A percentile compares a stretch with the other conserved stretches of the same genome.
phyloP scores from a whole-genome alignment of 2,797 vertebrate genomes.

The Myotis planiceps region DNA sequence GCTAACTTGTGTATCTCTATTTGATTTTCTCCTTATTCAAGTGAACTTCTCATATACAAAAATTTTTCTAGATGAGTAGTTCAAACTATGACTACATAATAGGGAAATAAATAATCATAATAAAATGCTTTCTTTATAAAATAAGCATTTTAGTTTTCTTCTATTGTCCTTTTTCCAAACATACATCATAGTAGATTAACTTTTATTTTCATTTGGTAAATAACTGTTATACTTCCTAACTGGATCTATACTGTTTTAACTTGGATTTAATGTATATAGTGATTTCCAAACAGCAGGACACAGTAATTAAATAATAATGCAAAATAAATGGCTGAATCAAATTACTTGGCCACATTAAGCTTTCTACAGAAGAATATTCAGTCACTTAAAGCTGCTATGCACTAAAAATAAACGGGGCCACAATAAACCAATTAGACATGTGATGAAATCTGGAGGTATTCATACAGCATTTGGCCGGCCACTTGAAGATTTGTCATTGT shows the following conservation, averaged over 20 bases:
- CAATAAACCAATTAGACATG: slow-evolving; percentile 26
- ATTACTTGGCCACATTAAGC: slow-evolving; percentile 24
- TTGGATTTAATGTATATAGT: background rate
- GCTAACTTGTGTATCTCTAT: background rate
- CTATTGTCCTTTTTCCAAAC: slow-evolving; percentile 18
- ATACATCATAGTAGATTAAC: background rate
- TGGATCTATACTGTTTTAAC: background rate
- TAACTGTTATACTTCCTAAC: slow-evolving; percentile 11
- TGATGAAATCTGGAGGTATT: slow-evolving; percentile 23
- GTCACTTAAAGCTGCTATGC: slow-evolving; percentile 18
- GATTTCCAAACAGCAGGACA: slow-evolving; percentile 18
- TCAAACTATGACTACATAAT: background rate
- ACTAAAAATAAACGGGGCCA: slow-evolving; percentile 31
- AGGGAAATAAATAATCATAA: slow-evolving; percentile 19
- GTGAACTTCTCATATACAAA: slow-evolving; percentile 37
- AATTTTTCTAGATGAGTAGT: slow-evolving; percentile 1
- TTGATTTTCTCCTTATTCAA: slow-evolving; percentile 18
- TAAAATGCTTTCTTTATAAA: slow-evolving; percentile 29
- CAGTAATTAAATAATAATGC: slow-evolving; percentile 51
- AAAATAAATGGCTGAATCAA: slow-evolving; percentile 52
- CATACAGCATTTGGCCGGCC: background rate
- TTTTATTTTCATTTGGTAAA: slow-evolving; percentile 60
- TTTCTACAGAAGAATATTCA: slow-evolving; percentile 4
- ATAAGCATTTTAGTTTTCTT: slow-evolving; percentile 47
- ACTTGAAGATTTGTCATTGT: background rate